A percentile compares a stretch with the other conserved stretches of the same genome.
Evolutionary conservation across 2,113 vertebrate genomes (phyloP).

Genomic region (Alosa alosa): DNA sequence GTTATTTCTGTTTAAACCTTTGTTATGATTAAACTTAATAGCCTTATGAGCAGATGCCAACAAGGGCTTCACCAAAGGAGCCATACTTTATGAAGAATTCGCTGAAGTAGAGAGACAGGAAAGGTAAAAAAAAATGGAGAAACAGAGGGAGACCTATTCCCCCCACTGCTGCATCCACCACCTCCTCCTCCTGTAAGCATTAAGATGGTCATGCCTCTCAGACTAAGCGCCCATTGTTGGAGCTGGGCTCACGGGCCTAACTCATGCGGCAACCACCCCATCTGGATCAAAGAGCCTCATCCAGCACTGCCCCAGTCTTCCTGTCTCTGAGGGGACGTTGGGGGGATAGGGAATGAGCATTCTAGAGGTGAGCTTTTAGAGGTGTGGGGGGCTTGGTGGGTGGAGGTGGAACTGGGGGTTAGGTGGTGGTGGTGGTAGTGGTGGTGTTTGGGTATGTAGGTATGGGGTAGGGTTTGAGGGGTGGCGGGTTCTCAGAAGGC

Average conservation of each 20-base stretch:
- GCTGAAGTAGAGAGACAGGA: constrained; percentile 45
- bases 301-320: constrained; percentile 37
- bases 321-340: constrained; percentile 11
- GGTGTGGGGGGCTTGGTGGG: not conserved
- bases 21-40: constrained; percentile 20
- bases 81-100: constrained; percentile 46
- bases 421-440: not conserved
- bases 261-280: constrained; percentile 46
- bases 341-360: not conserved
- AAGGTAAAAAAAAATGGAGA: constrained; percentile 31
- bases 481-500: constrained; percentile 15
- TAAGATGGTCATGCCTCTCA: constrained; percentile 39
- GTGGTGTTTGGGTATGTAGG: not conserved
- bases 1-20: not conserved
- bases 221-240: constrained; percentile 66
- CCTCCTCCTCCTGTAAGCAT: constrained; percentile 43
- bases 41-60: constrained; percentile 13
- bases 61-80: not conserved
- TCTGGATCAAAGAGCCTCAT: constrained; percentile 57
- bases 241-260: constrained; percentile 42
- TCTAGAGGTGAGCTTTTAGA: not conserved
- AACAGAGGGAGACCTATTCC: constrained; percentile 39
- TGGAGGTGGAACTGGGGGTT: not conserved
- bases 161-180: not conserved
- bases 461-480: not conserved